Conservation (phyloP, 1,140 invertebrate species). For the Scaptomyza montana region DNA sequence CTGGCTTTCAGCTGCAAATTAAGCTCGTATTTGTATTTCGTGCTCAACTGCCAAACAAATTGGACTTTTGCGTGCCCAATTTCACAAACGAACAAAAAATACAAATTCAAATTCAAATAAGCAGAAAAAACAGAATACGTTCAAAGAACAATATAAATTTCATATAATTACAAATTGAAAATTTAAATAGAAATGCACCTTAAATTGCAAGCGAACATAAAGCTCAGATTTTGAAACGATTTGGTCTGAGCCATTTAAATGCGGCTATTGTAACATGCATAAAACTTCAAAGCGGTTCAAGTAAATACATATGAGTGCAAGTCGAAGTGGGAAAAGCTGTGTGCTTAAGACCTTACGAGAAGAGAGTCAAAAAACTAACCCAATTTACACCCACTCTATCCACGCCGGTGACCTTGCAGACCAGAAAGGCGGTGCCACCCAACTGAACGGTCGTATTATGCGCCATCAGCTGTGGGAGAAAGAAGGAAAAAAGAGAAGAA, state of each 20-base stretch:
- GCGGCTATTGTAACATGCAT: slow-evolving; percentile 9
- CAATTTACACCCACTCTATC: slow-evolving; percentile 84
- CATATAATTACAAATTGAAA: slow-evolving; percentile 49
- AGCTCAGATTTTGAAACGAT: too few species aligned
- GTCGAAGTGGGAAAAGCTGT: background rate
- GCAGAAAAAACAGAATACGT: slow-evolving; percentile 34
- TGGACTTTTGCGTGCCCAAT: slow-evolving; percentile 69
- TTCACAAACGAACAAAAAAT: slow-evolving; percentile 31
- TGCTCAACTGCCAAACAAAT: slow-evolving; percentile 62
- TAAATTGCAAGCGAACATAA: slow-evolving; percentile 17
- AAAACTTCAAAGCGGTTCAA: background rate
- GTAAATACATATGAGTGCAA: background rate
- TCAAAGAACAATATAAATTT: slow-evolving; percentile 18
- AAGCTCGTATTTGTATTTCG: slow-evolving; percentile 59
- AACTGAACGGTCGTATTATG: slow-evolving; percentile 92
- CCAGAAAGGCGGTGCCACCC: slow-evolving; percentile 92
- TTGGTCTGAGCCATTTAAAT: background rate
- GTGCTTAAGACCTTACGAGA: slow-evolving; percentile 52
- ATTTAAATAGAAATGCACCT: slow-evolving; percentile 34
- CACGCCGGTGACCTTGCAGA: slow-evolving; percentile 88
- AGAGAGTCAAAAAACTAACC: slow-evolving; percentile 82
- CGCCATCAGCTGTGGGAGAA: slow-evolving; percentile 87
- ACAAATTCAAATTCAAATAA: slow-evolving; percentile 32
- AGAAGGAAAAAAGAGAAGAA: slow-evolving; percentile 26
- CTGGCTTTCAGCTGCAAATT: slow-evolving; percentile 70